These are phyloP conservation scores for Plotosus lineatus DNA, from an alignment of 2,113 vertebrate species.

Conservation along the genomic window DNA sequence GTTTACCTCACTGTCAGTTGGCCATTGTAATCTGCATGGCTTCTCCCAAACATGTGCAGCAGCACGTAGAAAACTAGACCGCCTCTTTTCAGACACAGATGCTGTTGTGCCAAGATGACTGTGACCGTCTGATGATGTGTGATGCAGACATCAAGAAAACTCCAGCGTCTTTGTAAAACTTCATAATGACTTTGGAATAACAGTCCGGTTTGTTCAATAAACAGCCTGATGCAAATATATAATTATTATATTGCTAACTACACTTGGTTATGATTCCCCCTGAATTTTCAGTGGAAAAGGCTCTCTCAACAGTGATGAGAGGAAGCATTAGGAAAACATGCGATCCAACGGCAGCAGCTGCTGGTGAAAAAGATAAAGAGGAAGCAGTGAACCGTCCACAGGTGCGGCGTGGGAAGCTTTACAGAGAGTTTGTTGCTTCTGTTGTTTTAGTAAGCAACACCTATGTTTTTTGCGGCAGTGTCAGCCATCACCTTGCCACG, in stretches of 20 bases:
- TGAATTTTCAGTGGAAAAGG: slow-evolving; percentile 31
- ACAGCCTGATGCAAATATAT: slow-evolving; percentile 1
- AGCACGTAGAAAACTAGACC: not conserved
- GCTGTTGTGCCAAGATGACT: slow-evolving; percentile 11
- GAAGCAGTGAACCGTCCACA: slow-evolving; percentile 40
- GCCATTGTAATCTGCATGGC: slow-evolving; percentile 30
- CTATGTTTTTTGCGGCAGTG: slow-evolving; percentile 48
- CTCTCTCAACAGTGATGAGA: slow-evolving; percentile 13
- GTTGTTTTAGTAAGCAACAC: slow-evolving; percentile 57
- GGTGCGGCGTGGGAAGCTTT: slow-evolving; percentile 46
- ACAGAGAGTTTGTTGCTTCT: slow-evolving; percentile 51
- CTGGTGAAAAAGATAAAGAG: slow-evolving; percentile 20
- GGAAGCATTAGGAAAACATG: slow-evolving; percentile 23
- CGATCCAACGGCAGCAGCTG: slow-evolving; percentile 41
- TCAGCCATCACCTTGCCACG: slow-evolving; percentile 43
- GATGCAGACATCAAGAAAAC: slow-evolving; percentile 4
- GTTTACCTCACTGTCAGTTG: slow-evolving; percentile 32
- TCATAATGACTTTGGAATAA: slow-evolving; percentile 3
- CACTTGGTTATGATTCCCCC: slow-evolving; percentile 15
- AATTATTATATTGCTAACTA: not conserved
- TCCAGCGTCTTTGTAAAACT: slow-evolving; percentile 23
- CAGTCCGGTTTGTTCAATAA: slow-evolving; percentile 24
- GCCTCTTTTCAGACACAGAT: slow-evolving; percentile 7
- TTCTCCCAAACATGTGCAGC: slow-evolving; percentile 15
- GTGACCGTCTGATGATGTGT: slow-evolving; percentile 11